A percentile compares a stretch with the other conserved stretches of the same genome.
Evolutionary conservation across 2,888 invertebrate species (phyloP).

Genomic region (Lasioglossum leucozonium): DNA sequence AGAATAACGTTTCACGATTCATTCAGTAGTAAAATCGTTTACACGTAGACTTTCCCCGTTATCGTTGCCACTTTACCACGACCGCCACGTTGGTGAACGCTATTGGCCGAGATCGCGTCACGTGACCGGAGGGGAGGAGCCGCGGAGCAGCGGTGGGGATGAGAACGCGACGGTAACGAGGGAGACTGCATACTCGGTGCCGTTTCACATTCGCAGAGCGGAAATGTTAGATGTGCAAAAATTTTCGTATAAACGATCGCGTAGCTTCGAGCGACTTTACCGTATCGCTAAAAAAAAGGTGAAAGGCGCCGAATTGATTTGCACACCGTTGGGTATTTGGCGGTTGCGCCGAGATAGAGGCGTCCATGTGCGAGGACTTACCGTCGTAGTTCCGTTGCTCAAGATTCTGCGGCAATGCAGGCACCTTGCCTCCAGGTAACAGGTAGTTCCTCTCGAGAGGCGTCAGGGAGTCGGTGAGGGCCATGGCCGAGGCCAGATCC

Average conservation of each 20-base stretch:
- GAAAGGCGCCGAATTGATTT: not conserved
- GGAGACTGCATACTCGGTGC: too few relatives aligned
- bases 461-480: conserved; percentile 89
- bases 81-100: too few relatives aligned
- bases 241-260: too few relatives aligned
- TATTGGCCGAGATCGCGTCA: not conserved
- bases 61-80: too few relatives aligned
- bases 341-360: too few relatives aligned
- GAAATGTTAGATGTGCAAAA: not conserved
- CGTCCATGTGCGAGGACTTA: conserved; percentile 85
- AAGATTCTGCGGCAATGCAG: conserved; percentile 87
- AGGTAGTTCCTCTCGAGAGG: conserved; percentile 83
- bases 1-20: not conserved
- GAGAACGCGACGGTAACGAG: too few relatives aligned
- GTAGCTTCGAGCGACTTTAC: too few relatives aligned
- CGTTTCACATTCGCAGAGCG: not conserved
- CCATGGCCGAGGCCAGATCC: conserved; percentile 89
- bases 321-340: too few relatives aligned
- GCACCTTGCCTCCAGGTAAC: conserved; percentile 81
- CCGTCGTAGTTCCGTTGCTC: conserved; percentile 95
- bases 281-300: too few relatives aligned
- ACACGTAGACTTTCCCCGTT: not conserved
- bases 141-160: not conserved
- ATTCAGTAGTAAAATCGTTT: not conserved
- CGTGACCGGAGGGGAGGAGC: not conserved